These are phyloP conservation scores for Campoletis raptor DNA, from an alignment of 2,888 invertebrate genomes.

Conservation along the genomic window DNA sequence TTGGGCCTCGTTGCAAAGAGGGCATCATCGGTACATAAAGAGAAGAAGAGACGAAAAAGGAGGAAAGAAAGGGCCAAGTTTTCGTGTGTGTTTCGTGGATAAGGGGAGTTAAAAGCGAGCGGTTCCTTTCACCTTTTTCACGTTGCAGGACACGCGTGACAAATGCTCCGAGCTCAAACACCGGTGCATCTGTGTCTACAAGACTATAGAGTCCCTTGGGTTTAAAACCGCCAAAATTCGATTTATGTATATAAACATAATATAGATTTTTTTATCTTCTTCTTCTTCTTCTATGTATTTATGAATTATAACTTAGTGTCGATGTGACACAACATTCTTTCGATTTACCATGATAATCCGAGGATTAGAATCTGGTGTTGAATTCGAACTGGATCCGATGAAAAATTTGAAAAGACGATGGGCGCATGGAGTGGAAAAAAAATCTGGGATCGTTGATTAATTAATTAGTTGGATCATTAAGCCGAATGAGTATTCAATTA, in stretches of 20 bases:
- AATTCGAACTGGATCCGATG: neutral
- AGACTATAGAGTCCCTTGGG: constrained; percentile 36
- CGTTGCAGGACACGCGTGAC: constrained; percentile 84
- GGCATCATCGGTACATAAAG: constrained; percentile 82
- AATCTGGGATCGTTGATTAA: neutral
- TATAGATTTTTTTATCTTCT: constrained; percentile 2
- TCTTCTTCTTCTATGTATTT: constrained; percentile 11
- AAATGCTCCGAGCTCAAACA: constrained; percentile 84
- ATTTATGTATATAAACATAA: neutral
- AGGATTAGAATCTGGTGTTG: neutral
- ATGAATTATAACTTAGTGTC: constrained; percentile 61
- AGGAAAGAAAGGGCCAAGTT: constrained; percentile 30
- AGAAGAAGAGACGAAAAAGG: constrained; percentile 68
- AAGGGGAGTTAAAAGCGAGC: constrained; percentile 54
- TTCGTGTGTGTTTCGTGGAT: constrained; percentile 18
- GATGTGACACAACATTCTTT: constrained; percentile 45
- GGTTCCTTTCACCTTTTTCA: constrained; percentile 80
- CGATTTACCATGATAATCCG: constrained; percentile 25
- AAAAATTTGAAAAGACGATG: neutral
- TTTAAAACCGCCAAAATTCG: constrained; percentile 31
- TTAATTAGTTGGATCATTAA: neutral
- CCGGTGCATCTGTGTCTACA: constrained; percentile 84
- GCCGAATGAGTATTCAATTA: neutral
- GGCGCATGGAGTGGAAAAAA: neutral
- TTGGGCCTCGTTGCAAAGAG: constrained; percentile 84